Base-by-base conservation (phyloP, 1,140 invertebrate species). In the Papilio helenus region DNA sequence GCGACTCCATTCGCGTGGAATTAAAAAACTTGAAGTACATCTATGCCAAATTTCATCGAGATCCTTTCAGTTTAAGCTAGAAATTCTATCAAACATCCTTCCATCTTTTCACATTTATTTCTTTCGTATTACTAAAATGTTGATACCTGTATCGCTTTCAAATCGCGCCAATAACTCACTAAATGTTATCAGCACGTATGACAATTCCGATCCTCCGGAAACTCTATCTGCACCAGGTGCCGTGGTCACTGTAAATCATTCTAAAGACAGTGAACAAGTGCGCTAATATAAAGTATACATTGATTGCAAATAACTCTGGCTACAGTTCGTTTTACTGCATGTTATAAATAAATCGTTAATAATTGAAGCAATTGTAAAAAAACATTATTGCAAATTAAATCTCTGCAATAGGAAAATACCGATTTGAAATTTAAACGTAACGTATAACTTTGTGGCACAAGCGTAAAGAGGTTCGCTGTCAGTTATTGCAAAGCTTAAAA, bases 351-450 rank as follows among this genome's bases (percentile, higher is more conserved):
- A 93, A 92, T 92, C 87, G 80, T 79, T 86, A 87, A 86, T 88
- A 91, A 92, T 92, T 90, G 89, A 87, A 85, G 84, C 82, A 84
- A 82, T 80, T 85, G 86, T 86, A 83, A 85, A 87, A 86, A 84
- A 82, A 85, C 87, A 83, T 84, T 89, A 88, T 92, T 92, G 92
- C 89, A 89, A 92, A 93, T 93, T 87, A 90, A 88, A 93, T 89
- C 87, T 88, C 79, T 84, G 91, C 89, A 92, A 92, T 88, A 84
- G 85, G 86, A 89, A 90, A 90, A 93, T 93, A 91, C 85, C 88
- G 85, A 80, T 89, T 91, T 92, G 90, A 91, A 93, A 90, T 90
- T 86, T 88, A 84, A 80, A 85, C 82, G 86, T 84, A 86, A 88
- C 89, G 89, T 90, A 87, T 86, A 86, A 81, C 80, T 42, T 82